Base-by-base conservation (phyloP, 2,888 invertebrate genomes). In the Amiota minor region DNA sequence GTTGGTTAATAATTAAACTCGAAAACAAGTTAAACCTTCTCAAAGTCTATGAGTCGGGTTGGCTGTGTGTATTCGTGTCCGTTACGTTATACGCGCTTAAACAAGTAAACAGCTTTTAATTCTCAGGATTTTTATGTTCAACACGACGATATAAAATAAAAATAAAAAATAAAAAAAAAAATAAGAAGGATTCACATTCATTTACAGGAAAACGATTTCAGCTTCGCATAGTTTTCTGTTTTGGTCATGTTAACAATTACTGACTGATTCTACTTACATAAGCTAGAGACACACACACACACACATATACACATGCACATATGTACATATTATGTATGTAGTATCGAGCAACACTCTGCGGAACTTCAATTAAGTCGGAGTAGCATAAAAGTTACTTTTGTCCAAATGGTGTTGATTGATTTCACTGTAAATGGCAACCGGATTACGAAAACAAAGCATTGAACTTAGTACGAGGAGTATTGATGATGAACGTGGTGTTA, bases 1-100 rank as follows among this genome's bases (percentile, higher is more conserved):
- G 75, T 72, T 73, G 75, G 75, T 77, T 75, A 78, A 78, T 78
- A 78, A 78, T 77, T 78, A 78, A 78, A 77, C 74, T 77, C 73
- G 71, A 62, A 71, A 71, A 71, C 71, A 71, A 71, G 71, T 71
- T 64, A 64, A 71, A 71, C 53, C 50, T 50, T 68, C 50, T 70
- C 56, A 14, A 11, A 70, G 14, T 20, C 16, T 67, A 67, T 23
- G 49, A 18, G n/a, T 14, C 50, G 53, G 16, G 67, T 46, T 16
- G 14, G 35, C 55, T 68, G 62, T 53, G 53, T 35, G 23, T 35
- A 68, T 23, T n/a, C 9, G 45, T 14, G 59, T 59, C 14, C 45
- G 64, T 64, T 16, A 20, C 1, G 20, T 59, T 59, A 20, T 20
- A 59, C 20, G 59, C 59, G 18, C 47, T 65, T 47, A 65, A 46